Evolutionary conservation across 1,140 invertebrate genomes (phyloP).

Genomic region (Calliphora vicina): DNA sequence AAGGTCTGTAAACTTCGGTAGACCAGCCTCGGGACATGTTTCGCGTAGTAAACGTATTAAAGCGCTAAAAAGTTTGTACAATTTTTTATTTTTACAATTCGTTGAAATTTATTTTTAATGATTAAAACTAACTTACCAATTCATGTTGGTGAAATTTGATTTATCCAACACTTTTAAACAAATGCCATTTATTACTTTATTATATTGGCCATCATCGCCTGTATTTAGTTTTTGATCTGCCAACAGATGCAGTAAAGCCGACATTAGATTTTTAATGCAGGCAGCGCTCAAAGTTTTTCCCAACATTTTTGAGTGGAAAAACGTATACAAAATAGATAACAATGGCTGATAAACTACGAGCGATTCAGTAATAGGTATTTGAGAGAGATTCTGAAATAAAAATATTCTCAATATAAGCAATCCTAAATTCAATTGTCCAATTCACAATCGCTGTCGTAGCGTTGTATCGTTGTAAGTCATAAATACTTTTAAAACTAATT

Average conservation of each 20-base stretch:
- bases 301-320: conserved; percentile 83
- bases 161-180: conserved; percentile 61
- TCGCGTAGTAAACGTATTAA: conserved; percentile 80
- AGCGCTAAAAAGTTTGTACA: conserved; percentile 68
- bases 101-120: background rate
- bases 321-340: conserved; percentile 84
- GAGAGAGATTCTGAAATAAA: conserved; percentile 64
- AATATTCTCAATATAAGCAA: background rate
- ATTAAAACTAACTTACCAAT: conserved; percentile 49
- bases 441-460: too few relatives aligned
- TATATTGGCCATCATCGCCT: conserved; percentile 60
- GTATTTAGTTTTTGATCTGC: conserved; percentile 58
- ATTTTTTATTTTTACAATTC: background rate
- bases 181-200: conserved; percentile 62
- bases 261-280: conserved; percentile 61
- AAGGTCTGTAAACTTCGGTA: conserved; percentile 78
- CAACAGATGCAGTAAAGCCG: conserved; percentile 56
- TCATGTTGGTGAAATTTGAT: conserved; percentile 61
- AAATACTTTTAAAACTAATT: too few relatives aligned
- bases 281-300: conserved; percentile 58
- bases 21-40: conserved; percentile 71
- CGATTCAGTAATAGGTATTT: conserved; percentile 84
- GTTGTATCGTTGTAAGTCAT: too few relatives aligned
- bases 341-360: conserved; percentile 86
- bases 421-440: too few relatives aligned